Evolutionary conservation across 2,888 invertebrate species (phyloP), one percentile per base, ranked within the genome.

Genomic region (Xestobium rufovillosum): DNA sequence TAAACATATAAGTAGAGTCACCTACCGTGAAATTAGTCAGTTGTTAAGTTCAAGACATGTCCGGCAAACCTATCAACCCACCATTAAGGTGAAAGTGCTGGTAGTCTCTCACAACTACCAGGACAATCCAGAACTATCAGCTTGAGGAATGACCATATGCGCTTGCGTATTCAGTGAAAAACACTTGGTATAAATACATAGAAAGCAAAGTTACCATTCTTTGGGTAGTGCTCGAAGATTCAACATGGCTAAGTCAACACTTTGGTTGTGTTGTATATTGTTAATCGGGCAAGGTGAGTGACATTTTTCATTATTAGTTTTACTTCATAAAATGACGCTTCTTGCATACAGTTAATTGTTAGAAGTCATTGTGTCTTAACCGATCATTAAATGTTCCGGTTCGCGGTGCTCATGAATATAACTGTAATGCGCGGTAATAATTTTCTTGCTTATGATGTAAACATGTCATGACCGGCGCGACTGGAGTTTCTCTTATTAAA

Each of bases 251-350:
- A 53, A 51, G 56, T 63, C 60, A 55, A 58, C 53, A 47, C 49
- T 66, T 56, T 67, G 66, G 66, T 61, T 67, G 65, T 67, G 65
- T 60, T 61, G 59, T 61, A 60, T 62, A 40, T 52, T 67, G 44
- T 50, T 67, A 36, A 45, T 63, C 28, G 65, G 62, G 39, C 43
- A 60, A 39, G 66, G 68, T 68, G 49, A 67, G 68, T 68, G 41
- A 38, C 33, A 38, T 36, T 39, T 41, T 50, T 43, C 44, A 39
- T 39, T 42, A 26, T 43, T 42, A 19, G 23, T 8, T 19, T 19
- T 19, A 6, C n/a, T 19, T 19, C 23, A 8, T n/a, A n/a, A 19
- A 19, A 19, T n/a, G n/a, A n/a, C n/a, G n/a, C n/a, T n/a, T n/a
- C n/a, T n/a, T n/a, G n/a, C n/a, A n/a, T n/a, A n/a, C n/a, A n/a